Evolutionary conservation across 1,140 invertebrate species (phyloP), one percentile per base, ranked within the genome.

Genomic region (Pentalonia nigronervosa): DNA sequence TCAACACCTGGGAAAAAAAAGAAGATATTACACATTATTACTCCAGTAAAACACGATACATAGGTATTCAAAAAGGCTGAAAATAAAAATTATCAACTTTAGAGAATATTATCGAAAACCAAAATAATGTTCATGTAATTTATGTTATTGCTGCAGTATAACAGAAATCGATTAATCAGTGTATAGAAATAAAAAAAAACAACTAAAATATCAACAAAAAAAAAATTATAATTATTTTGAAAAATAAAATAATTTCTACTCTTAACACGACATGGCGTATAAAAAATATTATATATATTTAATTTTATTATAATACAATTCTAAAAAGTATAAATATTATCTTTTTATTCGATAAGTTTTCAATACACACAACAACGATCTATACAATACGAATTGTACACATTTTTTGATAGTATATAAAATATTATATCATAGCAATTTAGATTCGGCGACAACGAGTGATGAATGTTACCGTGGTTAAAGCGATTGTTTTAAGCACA

Each of bases 1-100:
- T 98, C 93, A 99, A 95, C 48, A 99, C 98, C 98, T 99, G 96
- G 25, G 96, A 96, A 94, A 94, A 92, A 95, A 95, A 87, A 1
- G 25, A 48, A 34, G 21, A 7, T 34, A 34, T 20, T 53, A 8
- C 20, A n/a, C 6, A 11, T 47, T 47, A 45, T 17, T 20, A 4
- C 9, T 67, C 11, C 30, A 67, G 25, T 67, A 67, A 67, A n/a
- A 30, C 60, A n/a, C 17, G 30, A 67, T 9, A 14, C 7, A 11
- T 60, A 60, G 7, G 1, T 60, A 30, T 8, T 60, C 7, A 60
- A 60, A 4, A 67, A 30, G 30, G 60, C 30, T 14, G 25, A 67
- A 3, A 67, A n/a, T 30, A 67, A 67, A 30, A 14, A 17, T n/a
- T n/a, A 2, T 17, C n/a, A 76, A 17, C n/a, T 67, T 76, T 76